Conservation (phyloP, 2,888 invertebrate species). For the Junonia oenone region DNA sequence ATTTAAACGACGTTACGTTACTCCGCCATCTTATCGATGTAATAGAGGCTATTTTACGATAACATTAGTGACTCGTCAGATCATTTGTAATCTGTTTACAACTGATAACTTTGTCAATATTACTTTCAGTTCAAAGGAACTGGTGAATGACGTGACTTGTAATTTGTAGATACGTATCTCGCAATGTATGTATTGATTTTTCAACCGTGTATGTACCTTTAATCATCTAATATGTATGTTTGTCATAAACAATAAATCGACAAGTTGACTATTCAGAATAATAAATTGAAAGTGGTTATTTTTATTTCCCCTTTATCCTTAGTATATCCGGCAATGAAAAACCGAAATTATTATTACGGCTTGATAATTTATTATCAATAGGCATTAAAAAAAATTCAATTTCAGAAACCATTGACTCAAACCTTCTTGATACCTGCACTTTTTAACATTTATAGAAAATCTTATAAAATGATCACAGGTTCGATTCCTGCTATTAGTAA, state of each 20-base stretch:
- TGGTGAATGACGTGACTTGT: not conserved
- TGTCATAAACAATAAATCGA: not conserved
- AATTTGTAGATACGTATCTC: not conserved
- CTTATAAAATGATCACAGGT: not conserved
- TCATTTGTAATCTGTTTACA: not conserved
- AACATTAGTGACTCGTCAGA: not conserved
- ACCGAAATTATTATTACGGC: no score
- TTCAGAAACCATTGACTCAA: not conserved
- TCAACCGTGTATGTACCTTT: not conserved
- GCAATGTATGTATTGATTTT: not conserved
- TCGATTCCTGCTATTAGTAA: not conserved
- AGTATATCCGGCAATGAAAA: not conserved
- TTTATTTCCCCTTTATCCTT: not conserved
- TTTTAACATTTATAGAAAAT: no score
- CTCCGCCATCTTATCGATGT: not conserved
- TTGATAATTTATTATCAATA: no score
- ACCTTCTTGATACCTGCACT: not conserved
- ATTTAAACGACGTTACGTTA: not conserved
- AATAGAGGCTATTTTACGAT: slow-evolving; percentile 1
- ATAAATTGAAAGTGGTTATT: not conserved
- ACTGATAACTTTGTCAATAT: slow-evolving; percentile 2
- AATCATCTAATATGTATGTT: not conserved
- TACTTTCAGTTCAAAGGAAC: not conserved
- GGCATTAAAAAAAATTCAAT: not conserved
- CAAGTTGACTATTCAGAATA: not conserved